phyloP scores from a whole-genome alignment of 2,797 vertebrate species.

The Pteronotus mesoamericanus region DNA sequence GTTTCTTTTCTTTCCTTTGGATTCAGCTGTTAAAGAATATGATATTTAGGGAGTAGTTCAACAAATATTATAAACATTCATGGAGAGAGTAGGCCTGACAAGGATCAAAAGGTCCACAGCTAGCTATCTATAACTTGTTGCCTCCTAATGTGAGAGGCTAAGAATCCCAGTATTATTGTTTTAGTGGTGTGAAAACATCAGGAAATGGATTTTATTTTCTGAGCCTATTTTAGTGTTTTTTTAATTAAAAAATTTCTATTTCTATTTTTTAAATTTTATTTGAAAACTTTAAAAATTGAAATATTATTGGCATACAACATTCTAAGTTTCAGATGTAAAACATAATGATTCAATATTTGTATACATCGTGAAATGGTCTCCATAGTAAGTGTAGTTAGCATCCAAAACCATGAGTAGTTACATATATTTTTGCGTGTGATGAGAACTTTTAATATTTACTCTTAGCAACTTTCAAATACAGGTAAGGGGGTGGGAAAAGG shows the following conservation, averaged over 20 bases:
- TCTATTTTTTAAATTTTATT: not conserved
- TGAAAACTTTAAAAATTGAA: not conserved
- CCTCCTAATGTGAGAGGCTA: not conserved
- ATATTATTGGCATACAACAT: not conserved
- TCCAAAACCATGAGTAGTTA: not conserved
- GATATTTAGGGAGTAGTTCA: not conserved
- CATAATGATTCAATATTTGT: not conserved
- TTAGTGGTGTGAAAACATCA: not conserved
- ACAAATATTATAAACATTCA: not conserved
- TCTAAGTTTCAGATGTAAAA: not conserved
- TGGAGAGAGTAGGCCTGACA: not conserved
- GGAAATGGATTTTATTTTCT: not conserved
- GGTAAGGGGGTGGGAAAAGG: not conserved
- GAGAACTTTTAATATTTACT: not conserved
- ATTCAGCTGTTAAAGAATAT: not conserved
- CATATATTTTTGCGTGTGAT: not conserved
- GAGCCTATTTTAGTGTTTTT: not conserved
- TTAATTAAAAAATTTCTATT: not conserved
- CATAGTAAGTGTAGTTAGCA: not conserved
- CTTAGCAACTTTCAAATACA: not conserved
- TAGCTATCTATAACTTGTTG: not conserved
- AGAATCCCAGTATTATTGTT: not conserved
- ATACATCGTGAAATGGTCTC: not conserved
- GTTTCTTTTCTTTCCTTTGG: conserved; percentile 6
- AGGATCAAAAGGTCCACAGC: not conserved